These are phyloP conservation scores for Tolmerus cingulatus DNA, from an alignment of 2,888 invertebrate genomes.

Conservation along the genomic window DNA sequence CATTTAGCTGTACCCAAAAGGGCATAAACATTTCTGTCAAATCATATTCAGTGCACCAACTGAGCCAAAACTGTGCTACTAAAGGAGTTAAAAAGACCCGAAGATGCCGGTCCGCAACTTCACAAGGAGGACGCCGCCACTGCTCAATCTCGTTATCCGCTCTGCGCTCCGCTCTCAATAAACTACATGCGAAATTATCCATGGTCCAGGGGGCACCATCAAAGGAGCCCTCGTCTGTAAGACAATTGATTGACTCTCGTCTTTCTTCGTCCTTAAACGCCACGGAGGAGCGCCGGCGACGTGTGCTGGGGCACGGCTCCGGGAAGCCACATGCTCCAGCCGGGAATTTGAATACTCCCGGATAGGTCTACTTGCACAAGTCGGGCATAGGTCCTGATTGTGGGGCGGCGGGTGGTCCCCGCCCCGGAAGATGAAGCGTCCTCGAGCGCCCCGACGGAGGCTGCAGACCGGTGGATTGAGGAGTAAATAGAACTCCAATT, in stretches of 20 bases:
- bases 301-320: background rate
- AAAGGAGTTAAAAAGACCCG: constrained; percentile 29
- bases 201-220: constrained; percentile 42
- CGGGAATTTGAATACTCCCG: constrained; percentile 4
- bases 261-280: constrained; percentile 40
- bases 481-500: constrained; percentile 43
- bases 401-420: background rate
- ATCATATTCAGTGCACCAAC: constrained; percentile 41
- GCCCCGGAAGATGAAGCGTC: background rate
- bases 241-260: constrained; percentile 44
- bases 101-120: background rate
- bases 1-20: constrained; percentile 41
- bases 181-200: constrained; percentile 43
- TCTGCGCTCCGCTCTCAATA: constrained; percentile 16
- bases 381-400: background rate
- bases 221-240: constrained; percentile 40
- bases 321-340: constrained; percentile 29
- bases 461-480: background rate
- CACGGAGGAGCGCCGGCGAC: background rate
- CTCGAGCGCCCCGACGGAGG: background rate
- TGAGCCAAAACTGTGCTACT: constrained; percentile 39
- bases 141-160: constrained; percentile 36
- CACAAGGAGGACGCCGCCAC: background rate
- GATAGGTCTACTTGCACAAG: constrained; percentile 8
- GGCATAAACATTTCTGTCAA: constrained; percentile 41